phyloP scores from a whole-genome alignment of 2,113 vertebrate genomes.

The Gnathonemus echidnorhynchus region DNA sequence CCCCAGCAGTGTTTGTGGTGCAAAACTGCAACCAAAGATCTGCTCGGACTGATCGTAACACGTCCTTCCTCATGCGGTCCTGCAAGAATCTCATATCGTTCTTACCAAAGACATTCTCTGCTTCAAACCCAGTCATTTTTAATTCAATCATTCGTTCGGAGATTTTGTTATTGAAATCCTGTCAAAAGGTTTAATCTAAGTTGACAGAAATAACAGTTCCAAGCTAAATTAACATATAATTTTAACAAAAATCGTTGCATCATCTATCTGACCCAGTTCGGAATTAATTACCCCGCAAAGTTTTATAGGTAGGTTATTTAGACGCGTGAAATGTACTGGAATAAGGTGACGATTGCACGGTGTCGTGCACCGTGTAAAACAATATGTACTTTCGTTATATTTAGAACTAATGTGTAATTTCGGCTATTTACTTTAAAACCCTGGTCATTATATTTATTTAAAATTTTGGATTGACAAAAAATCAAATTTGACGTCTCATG shows the following conservation, averaged over 20 bases:
- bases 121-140: neutral
- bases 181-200: neutral
- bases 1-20: neutral
- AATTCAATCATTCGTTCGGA: neutral
- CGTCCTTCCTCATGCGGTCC: neutral
- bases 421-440: neutral
- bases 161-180: neutral
- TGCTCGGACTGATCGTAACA: neutral
- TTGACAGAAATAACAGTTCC: neutral
- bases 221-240: neutral
- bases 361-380: neutral
- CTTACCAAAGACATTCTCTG: neutral
- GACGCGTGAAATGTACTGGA: neutral
- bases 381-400: neutral
- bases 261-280: neutral
- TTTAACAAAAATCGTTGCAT: neutral
- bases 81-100: neutral
- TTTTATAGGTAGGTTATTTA: neutral
- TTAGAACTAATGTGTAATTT: neutral
- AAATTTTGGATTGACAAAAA: neutral
- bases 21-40: neutral
- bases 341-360: neutral
- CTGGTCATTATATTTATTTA: neutral
- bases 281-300: neutral
- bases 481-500: neutral